Conservation (phyloP, 2,113 vertebrate species). For the Pollimyrus isidori region DNA sequence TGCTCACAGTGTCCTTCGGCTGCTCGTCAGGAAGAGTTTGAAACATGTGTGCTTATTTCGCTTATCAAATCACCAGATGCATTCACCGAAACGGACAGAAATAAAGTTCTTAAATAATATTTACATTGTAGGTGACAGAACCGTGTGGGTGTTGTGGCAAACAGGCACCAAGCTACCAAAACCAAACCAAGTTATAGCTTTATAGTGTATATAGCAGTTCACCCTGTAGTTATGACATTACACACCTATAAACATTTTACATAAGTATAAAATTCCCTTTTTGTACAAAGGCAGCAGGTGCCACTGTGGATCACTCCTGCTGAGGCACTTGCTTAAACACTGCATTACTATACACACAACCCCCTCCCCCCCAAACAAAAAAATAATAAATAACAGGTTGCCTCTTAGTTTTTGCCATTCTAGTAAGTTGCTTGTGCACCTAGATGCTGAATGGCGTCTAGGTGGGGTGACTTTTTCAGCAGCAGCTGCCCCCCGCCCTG, state of each 20-base stretch:
- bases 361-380: not conserved
- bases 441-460: not conserved
- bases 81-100: conserved; percentile 62
- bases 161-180: not conserved
- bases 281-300: not conserved
- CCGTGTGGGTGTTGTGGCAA: not conserved
- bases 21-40: conserved; percentile 29
- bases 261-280: not conserved
- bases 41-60: conserved; percentile 71
- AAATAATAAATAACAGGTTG: not conserved
- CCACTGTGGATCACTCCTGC: not conserved
- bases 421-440: not conserved
- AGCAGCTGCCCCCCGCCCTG: not conserved
- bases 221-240: not conserved
- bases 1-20: not conserved
- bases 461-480: not conserved
- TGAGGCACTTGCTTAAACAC: not conserved
- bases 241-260: not conserved
- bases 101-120: conserved; percentile 10
- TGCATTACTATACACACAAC: not conserved
- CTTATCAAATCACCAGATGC: conserved; percentile 45
- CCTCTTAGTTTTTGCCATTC: no score
- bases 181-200: not conserved
- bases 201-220: not conserved
- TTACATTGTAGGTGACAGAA: not conserved